These are phyloP conservation scores for Hyphantria cunea DNA, from an alignment of 1,140 invertebrate genomes.

Conservation along the genomic window DNA sequence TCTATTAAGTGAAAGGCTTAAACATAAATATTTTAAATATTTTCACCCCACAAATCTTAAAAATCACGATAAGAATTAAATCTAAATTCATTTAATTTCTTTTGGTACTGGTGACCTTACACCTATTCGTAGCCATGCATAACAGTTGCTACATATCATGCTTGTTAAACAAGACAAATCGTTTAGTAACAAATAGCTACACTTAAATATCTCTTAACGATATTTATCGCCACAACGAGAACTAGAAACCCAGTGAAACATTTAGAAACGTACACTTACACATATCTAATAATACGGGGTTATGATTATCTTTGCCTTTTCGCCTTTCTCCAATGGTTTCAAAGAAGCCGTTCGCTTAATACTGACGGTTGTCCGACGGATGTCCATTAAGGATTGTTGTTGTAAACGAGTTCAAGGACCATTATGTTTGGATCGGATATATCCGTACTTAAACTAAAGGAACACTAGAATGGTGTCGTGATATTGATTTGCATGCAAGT, in stretches of 20 bases:
- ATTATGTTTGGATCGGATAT: conserved; percentile 31
- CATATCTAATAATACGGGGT: conserved; percentile 9
- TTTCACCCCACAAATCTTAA: too few relatives aligned
- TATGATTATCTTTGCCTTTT: conserved; percentile 22
- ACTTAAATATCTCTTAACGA: background rate
- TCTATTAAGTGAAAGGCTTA: too few relatives aligned
- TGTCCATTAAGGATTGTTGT: conserved; percentile 46
- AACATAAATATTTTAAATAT: too few relatives aligned
- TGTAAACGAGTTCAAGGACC: conserved; percentile 40
- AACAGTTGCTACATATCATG: too few relatives aligned
- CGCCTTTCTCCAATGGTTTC: conserved; percentile 31
- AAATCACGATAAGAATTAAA: too few relatives aligned
- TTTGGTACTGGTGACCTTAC: too few relatives aligned
- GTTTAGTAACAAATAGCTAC: background rate
- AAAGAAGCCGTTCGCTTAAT: conserved; percentile 30
- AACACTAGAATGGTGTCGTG: conserved; percentile 6
- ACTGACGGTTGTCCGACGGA: conserved; percentile 27
- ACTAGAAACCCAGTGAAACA: background rate
- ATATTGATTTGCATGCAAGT: background rate
- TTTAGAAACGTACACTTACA: too few relatives aligned
- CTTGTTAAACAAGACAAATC: too few relatives aligned
- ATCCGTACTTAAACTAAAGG: conserved; percentile 16
- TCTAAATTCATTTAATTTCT: too few relatives aligned
- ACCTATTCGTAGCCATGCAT: too few relatives aligned
- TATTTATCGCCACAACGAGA: background rate